Conservation (phyloP, 2,888 invertebrate species). For the Anagyrus pseudococci region DNA sequence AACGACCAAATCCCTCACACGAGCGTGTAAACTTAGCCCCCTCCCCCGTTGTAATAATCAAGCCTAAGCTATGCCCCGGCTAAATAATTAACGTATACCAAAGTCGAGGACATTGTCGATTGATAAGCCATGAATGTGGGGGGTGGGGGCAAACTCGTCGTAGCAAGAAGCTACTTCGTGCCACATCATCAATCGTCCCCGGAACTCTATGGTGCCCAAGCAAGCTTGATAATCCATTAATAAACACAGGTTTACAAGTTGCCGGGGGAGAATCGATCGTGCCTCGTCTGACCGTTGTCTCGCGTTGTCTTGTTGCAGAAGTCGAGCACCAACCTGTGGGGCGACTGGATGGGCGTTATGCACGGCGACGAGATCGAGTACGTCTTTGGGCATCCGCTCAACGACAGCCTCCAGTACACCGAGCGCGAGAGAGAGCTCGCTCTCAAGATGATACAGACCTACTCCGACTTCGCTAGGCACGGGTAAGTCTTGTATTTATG, state of each 20-base stretch:
- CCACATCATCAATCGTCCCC: not conserved
- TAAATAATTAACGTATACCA: not conserved
- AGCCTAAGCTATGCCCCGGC: not conserved
- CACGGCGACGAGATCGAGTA: conserved; percentile 98
- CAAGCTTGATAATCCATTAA: not conserved
- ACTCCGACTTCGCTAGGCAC: conserved; percentile 90
- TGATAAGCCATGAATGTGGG: conserved; percentile 26
- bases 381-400: conserved; percentile 94
- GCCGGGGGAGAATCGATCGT: not conserved
- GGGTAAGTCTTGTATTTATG: conserved; percentile 79
- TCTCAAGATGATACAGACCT: conserved; percentile 89
- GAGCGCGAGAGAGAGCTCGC: conserved; percentile 86
- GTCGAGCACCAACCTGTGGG: conserved; percentile 93
- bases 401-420: conserved; percentile 86
- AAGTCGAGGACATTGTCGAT: conserved; percentile 9
- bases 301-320: conserved; percentile 69
- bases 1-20: too few species aligned
- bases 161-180: not conserved
- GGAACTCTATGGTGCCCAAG: not conserved
- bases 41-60: not conserved
- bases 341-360: conserved; percentile 99
- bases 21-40: not conserved
- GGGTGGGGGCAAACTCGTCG: conserved; percentile 19
- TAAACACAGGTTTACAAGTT: not conserved
- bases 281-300: not conserved